A percentile compares a stretch with the other conserved stretches of the same genome.
Evolutionary conservation across 1,140 invertebrate genomes (phyloP).

Genomic region (Drosophila prosaltans): DNA sequence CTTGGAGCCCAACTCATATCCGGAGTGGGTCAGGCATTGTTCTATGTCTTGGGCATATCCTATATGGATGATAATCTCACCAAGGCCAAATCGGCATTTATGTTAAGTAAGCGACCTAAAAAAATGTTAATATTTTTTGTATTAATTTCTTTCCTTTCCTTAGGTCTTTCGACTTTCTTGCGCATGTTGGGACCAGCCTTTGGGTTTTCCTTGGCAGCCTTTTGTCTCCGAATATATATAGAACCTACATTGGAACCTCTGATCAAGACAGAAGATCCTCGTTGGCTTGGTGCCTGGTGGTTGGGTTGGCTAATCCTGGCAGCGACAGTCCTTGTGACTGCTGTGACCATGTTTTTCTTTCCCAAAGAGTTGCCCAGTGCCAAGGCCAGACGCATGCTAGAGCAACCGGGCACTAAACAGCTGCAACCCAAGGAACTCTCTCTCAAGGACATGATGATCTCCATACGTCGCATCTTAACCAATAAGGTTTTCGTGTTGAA

Average conservation of each 20-base stretch:
- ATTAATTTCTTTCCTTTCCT: constrained; percentile 23
- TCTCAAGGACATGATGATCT: constrained; percentile 52
- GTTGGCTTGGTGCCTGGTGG: constrained; percentile 93
- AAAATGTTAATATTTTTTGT: no score
- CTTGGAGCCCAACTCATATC: constrained; percentile 87
- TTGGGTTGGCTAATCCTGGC: constrained; percentile 90
- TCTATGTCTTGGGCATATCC: constrained; percentile 87
- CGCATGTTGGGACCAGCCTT: constrained; percentile 88
- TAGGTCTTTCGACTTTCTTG: constrained; percentile 87
- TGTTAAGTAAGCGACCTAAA: constrained; percentile 84
- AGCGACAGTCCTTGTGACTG: constrained; percentile 85
- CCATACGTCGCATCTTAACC: constrained; percentile 70
- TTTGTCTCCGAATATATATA: constrained; percentile 88
- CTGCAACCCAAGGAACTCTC: constrained; percentile 36
- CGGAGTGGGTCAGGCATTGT: constrained; percentile 86
- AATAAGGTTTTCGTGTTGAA: constrained; percentile 88
- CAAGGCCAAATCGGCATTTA: constrained; percentile 87
- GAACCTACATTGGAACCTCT: constrained; percentile 87
- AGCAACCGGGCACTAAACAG: not conserved
- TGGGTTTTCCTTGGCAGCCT: constrained; percentile 88
- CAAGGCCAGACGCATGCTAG: constrained; percentile 34
- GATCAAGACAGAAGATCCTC: constrained; percentile 87
- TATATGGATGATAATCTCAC: constrained; percentile 89
- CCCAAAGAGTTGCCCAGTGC: constrained; percentile 86
- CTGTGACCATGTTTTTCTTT: constrained; percentile 86